phyloP scores from a whole-genome alignment of 2,797 vertebrate species.

The Parauchenoglanis ngamensis region DNA sequence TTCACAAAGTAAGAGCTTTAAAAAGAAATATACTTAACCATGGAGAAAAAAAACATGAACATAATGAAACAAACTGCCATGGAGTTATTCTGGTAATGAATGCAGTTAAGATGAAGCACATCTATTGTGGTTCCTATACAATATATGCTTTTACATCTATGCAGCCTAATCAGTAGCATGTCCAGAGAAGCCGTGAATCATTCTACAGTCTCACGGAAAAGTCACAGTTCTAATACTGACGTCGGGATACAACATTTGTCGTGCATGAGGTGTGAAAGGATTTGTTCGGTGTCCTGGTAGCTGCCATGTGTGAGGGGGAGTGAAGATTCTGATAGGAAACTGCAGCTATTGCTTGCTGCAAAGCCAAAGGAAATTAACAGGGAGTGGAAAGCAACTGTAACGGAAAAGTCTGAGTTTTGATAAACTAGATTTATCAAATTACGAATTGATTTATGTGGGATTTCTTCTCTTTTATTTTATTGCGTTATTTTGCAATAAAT shows the following conservation, averaged over 20 bases:
- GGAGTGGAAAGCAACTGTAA: not conserved
- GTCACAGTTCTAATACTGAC: constrained; percentile 15
- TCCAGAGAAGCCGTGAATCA: not conserved
- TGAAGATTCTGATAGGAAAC: constrained; percentile 13
- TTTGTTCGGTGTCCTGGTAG: constrained; percentile 8
- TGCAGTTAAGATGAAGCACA: not conserved
- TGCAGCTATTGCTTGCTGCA: constrained; percentile 10
- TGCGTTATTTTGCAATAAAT: not conserved
- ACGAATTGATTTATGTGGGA: too few species aligned
- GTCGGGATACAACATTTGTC: constrained; percentile 23
- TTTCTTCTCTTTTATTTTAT: not conserved
- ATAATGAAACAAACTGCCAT: not conserved
- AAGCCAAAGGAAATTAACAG: not conserved
- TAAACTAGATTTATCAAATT: not conserved
- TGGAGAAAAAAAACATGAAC: not conserved
- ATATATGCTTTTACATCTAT: not conserved
- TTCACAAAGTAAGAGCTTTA: not conserved
- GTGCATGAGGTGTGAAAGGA: constrained; percentile 12
- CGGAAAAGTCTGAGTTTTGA: not conserved
- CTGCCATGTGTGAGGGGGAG: constrained; percentile 26
- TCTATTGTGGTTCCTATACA: not conserved
- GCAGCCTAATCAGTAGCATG: not conserved
- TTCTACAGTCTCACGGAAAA: not conserved
- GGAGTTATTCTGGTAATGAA: not conserved
- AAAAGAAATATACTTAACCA: constrained; percentile 1